Conservation (phyloP, 2,888 invertebrate genomes). For the Drosophila emarginata region DNA sequence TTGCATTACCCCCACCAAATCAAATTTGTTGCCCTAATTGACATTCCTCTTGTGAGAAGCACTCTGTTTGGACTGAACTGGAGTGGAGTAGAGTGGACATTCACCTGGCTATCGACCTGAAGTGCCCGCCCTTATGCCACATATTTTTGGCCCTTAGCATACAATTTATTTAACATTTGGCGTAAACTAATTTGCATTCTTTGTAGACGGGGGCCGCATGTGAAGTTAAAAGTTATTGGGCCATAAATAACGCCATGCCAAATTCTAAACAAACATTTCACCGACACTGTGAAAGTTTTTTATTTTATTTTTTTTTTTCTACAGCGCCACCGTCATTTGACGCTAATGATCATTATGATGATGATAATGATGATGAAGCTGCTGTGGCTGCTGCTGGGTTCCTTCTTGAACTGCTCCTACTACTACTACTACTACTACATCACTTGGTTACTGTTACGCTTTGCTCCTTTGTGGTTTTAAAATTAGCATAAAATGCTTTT, state of each 20-base stretch:
- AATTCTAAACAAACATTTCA: slow-evolving; percentile 75
- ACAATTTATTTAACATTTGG: slow-evolving; percentile 38
- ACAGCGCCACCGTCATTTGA: slow-evolving; percentile 7
- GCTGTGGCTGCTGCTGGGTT: slow-evolving; percentile 9
- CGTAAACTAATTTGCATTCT: slow-evolving; percentile 65
- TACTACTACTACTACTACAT: neutral
- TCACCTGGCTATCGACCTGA: slow-evolving; percentile 22
- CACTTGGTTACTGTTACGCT: slow-evolving; percentile 5
- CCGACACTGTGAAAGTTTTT: slow-evolving; percentile 64
- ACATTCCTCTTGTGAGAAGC: slow-evolving; percentile 20
- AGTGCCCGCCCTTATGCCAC: neutral
- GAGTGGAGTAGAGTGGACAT: neutral
- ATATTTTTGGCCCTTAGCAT: slow-evolving; percentile 44
- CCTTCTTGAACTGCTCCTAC: neutral
- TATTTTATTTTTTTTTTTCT: neutral
- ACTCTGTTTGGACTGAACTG: neutral
- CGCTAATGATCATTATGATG: slow-evolving; percentile 25
- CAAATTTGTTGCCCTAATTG: slow-evolving; percentile 24
- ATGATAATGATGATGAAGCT: slow-evolving; percentile 44
- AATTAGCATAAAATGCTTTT: slow-evolving; percentile 69
- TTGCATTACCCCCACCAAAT: slow-evolving; percentile 1
- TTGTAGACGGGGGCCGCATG: slow-evolving; percentile 61
- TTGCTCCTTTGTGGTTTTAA: slow-evolving; percentile 38
- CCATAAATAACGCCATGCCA: slow-evolving; percentile 73
- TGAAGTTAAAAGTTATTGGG: slow-evolving; percentile 75